Percentiles rank a stretch among this genome's conserved stretches.
Evolutionary conservation across 2,797 vertebrate genomes (phyloP).

Genomic region (Simalia tracyae): DNA sequence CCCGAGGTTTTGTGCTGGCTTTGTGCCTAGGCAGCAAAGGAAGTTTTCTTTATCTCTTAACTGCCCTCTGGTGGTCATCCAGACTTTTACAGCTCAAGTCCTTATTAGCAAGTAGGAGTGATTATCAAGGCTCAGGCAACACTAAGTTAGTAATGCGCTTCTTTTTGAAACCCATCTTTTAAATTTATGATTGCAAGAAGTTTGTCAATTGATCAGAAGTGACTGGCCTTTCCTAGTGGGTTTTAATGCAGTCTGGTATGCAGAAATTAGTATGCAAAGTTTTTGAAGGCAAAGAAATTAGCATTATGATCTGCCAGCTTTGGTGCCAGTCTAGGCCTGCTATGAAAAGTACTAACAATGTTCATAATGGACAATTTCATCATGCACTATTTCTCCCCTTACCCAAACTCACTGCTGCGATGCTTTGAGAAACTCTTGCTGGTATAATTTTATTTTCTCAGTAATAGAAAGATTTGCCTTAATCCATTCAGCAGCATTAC

Average conservation of each 20-base stretch:
- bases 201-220: neutral
- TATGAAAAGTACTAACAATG: neutral
- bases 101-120: neutral
- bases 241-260: neutral
- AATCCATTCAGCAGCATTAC: neutral
- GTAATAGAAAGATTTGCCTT: neutral
- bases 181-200: neutral
- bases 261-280: neutral
- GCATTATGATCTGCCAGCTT: neutral
- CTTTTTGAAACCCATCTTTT: neutral
- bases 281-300: neutral
- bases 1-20: too few relatives aligned
- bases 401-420: neutral
- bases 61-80: neutral
- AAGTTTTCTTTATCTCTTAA: neutral
- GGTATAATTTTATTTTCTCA: neutral
- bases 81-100: neutral
- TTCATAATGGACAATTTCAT: neutral
- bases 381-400: neutral
- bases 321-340: neutral
- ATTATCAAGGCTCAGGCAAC: neutral
- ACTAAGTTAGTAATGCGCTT: neutral
- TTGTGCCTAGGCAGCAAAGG: neutral
- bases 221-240: neutral
- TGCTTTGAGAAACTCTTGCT: neutral